phyloP scores from a whole-genome alignment of 2,113 vertebrate species.

The Anolis sagrei region DNA sequence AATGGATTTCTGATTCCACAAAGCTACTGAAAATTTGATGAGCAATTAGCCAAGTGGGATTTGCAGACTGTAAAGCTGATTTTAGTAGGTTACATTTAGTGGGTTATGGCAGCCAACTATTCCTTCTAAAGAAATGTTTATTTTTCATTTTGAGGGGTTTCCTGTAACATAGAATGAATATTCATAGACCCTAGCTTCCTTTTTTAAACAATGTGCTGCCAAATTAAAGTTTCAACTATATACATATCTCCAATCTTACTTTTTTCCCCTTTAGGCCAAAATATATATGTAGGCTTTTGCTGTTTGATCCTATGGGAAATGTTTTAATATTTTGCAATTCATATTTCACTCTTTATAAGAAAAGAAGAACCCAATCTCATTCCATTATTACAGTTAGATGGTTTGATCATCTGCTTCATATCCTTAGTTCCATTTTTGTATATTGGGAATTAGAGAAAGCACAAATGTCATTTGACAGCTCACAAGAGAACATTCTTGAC shows the following conservation, averaged over 20 bases:
- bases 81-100: slow-evolving; percentile 24
- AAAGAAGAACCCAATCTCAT: neutral
- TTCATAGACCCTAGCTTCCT: neutral
- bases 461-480: neutral
- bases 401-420: neutral
- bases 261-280: neutral
- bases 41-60: slow-evolving; percentile 37
- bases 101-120: neutral
- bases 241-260: neutral
- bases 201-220: neutral
- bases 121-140: slow-evolving; percentile 9
- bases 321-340: slow-evolving; percentile 4
- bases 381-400: neutral
- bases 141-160: slow-evolving; percentile 27
- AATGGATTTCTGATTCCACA: slow-evolving; percentile 19
- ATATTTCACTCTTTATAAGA: neutral
- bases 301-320: slow-evolving; percentile 3
- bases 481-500: neutral
- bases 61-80: slow-evolving; percentile 27
- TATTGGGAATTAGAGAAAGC: neutral
- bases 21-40: slow-evolving; percentile 26
- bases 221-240: neutral
- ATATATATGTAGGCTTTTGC: neutral
- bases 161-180: neutral
- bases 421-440: neutral